Percentiles rank a stretch among this genome's conserved stretches.
Conservation (phyloP, 2,888 invertebrate genomes). For the Drosophila picticornis region DNA sequence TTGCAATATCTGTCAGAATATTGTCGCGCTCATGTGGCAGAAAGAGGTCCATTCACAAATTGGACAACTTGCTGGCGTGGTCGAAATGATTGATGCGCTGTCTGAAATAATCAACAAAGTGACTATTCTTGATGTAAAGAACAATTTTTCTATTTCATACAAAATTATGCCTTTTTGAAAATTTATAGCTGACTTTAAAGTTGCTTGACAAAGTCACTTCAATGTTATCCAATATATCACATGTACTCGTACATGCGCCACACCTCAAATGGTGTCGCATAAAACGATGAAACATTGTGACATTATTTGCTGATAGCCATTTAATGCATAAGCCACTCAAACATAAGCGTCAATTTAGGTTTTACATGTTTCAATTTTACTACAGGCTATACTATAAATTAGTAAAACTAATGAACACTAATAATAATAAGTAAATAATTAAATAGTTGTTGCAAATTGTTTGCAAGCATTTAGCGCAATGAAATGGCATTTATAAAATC, state of each 20-base stretch:
- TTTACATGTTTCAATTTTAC: not conserved
- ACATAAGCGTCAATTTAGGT: not conserved
- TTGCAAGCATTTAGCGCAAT: constrained; percentile 40
- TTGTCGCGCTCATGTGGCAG: constrained; percentile 40
- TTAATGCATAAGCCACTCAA: constrained; percentile 9
- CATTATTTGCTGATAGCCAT: not conserved
- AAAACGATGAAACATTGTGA: constrained; percentile 2
- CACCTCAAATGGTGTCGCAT: constrained; percentile 10
- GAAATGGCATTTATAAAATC: constrained; percentile 40
- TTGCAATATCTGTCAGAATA: constrained; percentile 59
- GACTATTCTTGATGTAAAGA: not conserved
- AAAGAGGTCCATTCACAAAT: constrained; percentile 24
- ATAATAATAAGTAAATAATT: not conserved
- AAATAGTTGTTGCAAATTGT: constrained; percentile 17
- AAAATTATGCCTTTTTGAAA: not conserved
- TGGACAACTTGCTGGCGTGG: constrained; percentile 12
- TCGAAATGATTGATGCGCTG: constrained; percentile 29
- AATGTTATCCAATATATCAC: not conserved
- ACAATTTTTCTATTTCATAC: not conserved
- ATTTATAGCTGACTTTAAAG: not conserved
- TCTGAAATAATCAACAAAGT: not conserved
- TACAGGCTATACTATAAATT: not conserved
- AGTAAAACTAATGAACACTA: constrained; percentile 27
- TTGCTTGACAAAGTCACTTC: not conserved
- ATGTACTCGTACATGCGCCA: not conserved